A percentile compares a stretch with the other conserved stretches of the same genome.
Conservation (phyloP, 2,888 invertebrate species). For the Drosophila acutilabella region DNA sequence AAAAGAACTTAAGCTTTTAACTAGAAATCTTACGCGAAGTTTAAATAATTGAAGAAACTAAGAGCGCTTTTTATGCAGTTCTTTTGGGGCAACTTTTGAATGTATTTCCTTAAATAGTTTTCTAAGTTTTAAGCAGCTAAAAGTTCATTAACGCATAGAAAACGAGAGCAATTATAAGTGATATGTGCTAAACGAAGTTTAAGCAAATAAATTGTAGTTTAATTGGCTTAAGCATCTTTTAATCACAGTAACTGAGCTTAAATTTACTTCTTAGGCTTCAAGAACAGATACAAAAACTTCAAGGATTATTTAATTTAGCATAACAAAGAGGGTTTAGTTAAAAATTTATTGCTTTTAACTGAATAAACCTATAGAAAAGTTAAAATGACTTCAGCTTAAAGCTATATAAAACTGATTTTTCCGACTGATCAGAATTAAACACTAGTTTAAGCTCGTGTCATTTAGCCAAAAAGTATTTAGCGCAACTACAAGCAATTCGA, state of each 20-base stretch:
- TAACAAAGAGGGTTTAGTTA: too few species aligned
- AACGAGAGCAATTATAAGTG: background rate
- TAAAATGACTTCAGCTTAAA: background rate
- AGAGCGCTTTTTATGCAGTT: background rate
- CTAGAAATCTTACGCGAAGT: background rate
- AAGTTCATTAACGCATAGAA: background rate
- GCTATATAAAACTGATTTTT: background rate
- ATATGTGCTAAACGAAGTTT: background rate
- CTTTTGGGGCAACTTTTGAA: too few species aligned
- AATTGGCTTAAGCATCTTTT: too few species aligned
- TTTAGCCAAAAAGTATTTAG: slow-evolving; percentile 29
- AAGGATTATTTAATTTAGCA: too few species aligned
- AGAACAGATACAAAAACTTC: too few species aligned
- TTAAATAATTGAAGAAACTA: background rate
- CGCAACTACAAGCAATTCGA: slow-evolving; percentile 20
- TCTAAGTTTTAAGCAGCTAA: background rate
- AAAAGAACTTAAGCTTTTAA: background rate
- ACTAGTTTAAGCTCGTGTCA: slow-evolving; percentile 30
- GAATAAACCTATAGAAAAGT: background rate
- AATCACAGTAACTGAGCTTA: background rate
- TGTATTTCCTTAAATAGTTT: background rate
- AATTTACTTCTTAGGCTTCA: background rate
- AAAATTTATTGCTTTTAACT: too few species aligned
- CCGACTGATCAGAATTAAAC: background rate
- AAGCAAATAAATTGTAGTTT: background rate